Evolutionary conservation across 2,888 invertebrate species (phyloP).

Genomic region (Rhamphomyia laevipes): DNA sequence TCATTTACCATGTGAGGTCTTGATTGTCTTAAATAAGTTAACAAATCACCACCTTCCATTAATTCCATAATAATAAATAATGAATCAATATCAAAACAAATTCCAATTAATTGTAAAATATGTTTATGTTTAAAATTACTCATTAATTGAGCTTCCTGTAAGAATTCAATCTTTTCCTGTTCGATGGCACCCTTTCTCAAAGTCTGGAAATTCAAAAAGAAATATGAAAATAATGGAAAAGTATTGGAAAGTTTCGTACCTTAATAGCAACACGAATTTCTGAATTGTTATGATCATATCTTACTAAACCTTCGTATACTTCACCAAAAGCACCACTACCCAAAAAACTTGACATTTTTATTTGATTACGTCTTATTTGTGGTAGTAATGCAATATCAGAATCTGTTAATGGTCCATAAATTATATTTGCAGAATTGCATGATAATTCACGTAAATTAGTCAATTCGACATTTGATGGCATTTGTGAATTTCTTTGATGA

Average conservation of each 20-base stretch:
- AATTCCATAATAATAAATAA: slow-evolving; percentile 91
- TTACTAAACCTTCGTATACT: slow-evolving; percentile 85
- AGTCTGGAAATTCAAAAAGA: slow-evolving; percentile 44
- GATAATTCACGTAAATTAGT: slow-evolving; percentile 79
- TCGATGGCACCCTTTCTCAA: slow-evolving; percentile 83
- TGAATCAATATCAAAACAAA: slow-evolving; percentile 88
- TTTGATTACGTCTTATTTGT: slow-evolving; percentile 75
- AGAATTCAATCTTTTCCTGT: slow-evolving; percentile 82
- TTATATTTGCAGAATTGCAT: slow-evolving; percentile 67
- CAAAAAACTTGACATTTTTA: slow-evolving; percentile 75
- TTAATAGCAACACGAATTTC: slow-evolving; percentile 85
- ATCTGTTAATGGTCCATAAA: slow-evolving; percentile 64
- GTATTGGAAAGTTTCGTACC: slow-evolving; percentile 38
- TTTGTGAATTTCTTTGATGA: slow-evolving; percentile 39
- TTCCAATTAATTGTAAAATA: slow-evolving; percentile 83
- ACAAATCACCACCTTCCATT: slow-evolving; percentile 94
- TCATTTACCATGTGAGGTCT: slow-evolving; percentile 53
- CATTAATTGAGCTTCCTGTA: slow-evolving; percentile 96
- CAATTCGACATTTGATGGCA: slow-evolving; percentile 59
- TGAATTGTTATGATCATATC: slow-evolving; percentile 48
- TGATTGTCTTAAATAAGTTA: slow-evolving; percentile 77
- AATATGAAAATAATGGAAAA: background rate
- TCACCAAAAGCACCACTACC: slow-evolving; percentile 97
- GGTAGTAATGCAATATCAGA: slow-evolving; percentile 70
- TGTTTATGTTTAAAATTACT: slow-evolving; percentile 95